Conservation (phyloP, 2,113 vertebrate species). For the Pseudolaguvia tuberculata region DNA sequence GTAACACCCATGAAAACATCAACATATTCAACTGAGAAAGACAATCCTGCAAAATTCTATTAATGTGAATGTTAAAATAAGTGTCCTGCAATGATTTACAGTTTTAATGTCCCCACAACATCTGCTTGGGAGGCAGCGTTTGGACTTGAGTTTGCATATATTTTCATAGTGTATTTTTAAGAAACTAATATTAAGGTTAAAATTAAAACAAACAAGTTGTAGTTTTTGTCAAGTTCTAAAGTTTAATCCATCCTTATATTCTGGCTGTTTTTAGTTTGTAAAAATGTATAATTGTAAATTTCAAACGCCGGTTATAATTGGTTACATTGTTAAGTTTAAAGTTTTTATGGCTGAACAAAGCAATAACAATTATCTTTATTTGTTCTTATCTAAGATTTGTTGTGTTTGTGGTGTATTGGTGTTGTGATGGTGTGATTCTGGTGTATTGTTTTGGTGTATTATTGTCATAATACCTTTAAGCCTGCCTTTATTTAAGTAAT, state of each 20-base stretch:
- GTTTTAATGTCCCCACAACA: not conserved
- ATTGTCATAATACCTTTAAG: not conserved
- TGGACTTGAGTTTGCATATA: not conserved
- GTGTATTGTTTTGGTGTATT: not conserved
- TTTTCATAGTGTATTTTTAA: not conserved
- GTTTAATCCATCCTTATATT: not conserved
- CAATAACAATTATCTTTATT: too few species aligned
- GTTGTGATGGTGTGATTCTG: too few species aligned
- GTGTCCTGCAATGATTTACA: not conserved
- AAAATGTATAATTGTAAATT: not conserved
- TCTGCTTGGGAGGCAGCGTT: too few species aligned
- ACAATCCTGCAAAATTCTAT: too few species aligned
- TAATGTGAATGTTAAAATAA: not conserved
- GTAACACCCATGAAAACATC: too few species aligned
- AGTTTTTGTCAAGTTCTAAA: not conserved
- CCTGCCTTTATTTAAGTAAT: not conserved
- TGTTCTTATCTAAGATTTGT: too few species aligned
- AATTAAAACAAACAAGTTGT: not conserved
- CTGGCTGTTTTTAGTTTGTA: not conserved
- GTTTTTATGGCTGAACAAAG: not conserved
- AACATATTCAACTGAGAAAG: too few species aligned
- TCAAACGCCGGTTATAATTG: not conserved
- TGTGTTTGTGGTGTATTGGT: too few species aligned
- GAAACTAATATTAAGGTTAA: not conserved
- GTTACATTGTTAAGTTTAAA: not conserved